Conservation (phyloP, 2,888 invertebrate genomes). For the Drosophila pullipes region DNA sequence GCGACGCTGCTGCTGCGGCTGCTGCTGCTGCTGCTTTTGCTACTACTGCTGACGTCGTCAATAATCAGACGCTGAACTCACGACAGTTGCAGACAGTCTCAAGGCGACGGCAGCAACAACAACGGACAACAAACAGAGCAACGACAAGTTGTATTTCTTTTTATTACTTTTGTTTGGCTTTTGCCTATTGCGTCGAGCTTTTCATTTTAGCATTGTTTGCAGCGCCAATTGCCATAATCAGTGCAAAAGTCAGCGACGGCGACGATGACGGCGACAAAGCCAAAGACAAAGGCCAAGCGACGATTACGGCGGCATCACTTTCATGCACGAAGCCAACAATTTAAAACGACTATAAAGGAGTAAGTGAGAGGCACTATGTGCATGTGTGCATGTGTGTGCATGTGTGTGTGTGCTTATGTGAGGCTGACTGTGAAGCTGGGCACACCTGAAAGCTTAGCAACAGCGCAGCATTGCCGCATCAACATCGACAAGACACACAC, state of each 20-base stretch:
- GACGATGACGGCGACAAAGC: slow-evolving; percentile 30
- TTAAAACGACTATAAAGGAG: slow-evolving; percentile 9
- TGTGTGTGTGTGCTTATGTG: slow-evolving; percentile 11
- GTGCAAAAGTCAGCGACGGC: slow-evolving; percentile 65
- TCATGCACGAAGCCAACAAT: slow-evolving; percentile 42
- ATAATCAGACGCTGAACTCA: slow-evolving; percentile 78
- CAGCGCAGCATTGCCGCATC: slow-evolving; percentile 76
- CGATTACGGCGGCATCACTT: slow-evolving; percentile 72
- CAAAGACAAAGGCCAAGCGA: slow-evolving; percentile 77
- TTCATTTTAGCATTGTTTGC: slow-evolving; percentile 75
- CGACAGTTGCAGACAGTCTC: slow-evolving; percentile 65
- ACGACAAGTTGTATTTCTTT: slow-evolving; percentile 65
- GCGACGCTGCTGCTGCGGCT: slow-evolving; percentile 55
- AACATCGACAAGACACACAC: slow-evolving; percentile 5
- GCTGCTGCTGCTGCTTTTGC: slow-evolving; percentile 3
- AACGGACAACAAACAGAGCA: slow-evolving; percentile 30
- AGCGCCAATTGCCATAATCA: slow-evolving; percentile 79
- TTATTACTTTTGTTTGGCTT: slow-evolving; percentile 68
- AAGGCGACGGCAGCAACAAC: slow-evolving; percentile 57
- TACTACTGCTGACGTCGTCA: slow-evolving; percentile 64
- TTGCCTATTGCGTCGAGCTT: slow-evolving; percentile 65
- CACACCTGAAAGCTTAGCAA: slow-evolving; percentile 73
- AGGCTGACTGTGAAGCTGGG: slow-evolving; percentile 34
- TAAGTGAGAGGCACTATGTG: slow-evolving; percentile 6
- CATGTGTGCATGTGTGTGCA: background rate